Conservation (phyloP, 1,140 invertebrate species). For the Tigriopus japonicus region DNA sequence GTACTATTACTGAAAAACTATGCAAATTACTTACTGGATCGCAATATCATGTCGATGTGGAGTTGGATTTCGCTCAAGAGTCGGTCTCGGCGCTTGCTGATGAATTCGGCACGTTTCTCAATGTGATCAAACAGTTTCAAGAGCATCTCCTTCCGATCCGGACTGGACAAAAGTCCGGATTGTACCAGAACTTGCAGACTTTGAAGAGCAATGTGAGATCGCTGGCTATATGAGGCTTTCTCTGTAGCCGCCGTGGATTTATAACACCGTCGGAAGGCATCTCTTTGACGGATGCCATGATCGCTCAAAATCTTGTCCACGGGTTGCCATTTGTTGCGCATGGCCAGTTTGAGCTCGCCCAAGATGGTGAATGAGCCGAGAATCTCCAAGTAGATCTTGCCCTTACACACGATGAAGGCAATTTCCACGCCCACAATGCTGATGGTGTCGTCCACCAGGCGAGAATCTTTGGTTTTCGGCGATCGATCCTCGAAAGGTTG, state of each 20-base stretch:
- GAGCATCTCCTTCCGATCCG: not conserved
- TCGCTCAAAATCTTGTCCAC: not conserved
- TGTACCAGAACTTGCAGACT: not conserved
- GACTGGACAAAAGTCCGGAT: not conserved
- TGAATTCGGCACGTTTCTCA: not conserved
- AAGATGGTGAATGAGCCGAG: slow-evolving; percentile 1
- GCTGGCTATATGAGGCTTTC: not conserved
- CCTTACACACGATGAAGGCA: not conserved
- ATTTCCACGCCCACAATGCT: not conserved
- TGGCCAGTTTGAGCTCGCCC: not conserved
- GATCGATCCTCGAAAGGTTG: too few relatives aligned
- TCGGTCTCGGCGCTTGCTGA: not conserved
- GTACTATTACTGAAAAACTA: too few relatives aligned
- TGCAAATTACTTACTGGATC: not conserved
- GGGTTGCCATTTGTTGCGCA: not conserved
- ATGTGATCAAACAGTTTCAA: not conserved
- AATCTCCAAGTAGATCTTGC: not conserved
- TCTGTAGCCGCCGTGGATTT: too few relatives aligned
- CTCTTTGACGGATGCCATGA: not conserved
- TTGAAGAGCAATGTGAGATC: not conserved
- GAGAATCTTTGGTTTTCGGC: too few relatives aligned
- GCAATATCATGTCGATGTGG: not conserved
- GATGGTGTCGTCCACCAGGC: not conserved
- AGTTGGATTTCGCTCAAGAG: not conserved
- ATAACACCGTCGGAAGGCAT: not conserved